Evolutionary conservation across 2,888 invertebrate genomes (phyloP), one percentile per base, ranked within the genome.

Genomic region (Drosophila mayaguana): DNA sequence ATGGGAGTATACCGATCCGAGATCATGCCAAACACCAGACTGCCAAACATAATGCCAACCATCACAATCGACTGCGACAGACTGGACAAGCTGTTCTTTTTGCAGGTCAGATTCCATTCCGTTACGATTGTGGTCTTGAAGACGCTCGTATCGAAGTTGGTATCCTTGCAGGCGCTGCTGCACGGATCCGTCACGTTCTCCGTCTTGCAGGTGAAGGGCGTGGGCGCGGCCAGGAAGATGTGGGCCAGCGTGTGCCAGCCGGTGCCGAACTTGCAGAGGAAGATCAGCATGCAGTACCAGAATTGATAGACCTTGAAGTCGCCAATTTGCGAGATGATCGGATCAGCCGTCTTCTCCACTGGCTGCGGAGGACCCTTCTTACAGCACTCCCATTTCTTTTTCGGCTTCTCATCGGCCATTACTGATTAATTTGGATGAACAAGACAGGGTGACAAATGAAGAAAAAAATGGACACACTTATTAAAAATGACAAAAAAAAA

Each of bases 241-340:
- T 96, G 96, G 73, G 95, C 96, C 91, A 96, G 94, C 86, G 96
- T 96, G 90, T 96, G 96, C 96, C 96, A 97, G 0, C 96, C 96
- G 0, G 96, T 95, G 0, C 96, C 96, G 88, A 96, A 96, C 92
- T 96, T 96, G 61, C 95, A 94, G 12, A 96, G 93, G 75, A 96
- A 95, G 43, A 96, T 94, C 0, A 95, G 94, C 54, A 95, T 92
- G 78, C 96, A 96, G 57, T 96, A 94, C 93, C 95, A 94, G 73
- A 96, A 94, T 89, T 97, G 96, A 96, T 96, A 97, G 87, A 94
- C 94, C 7, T 96, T 96, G 64, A 96, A 94, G 36, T 95, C 94
- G 0, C 96, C 96, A 76, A 96, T 96, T 5, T 95, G 94, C 80
- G 94, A 94, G 42, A 96, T 95, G 20, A 96, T 93, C 1, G 95